These are phyloP conservation scores for Cirrhinus mrigala DNA, from an alignment of 2,797 vertebrate genomes.

Conservation along the genomic window DNA sequence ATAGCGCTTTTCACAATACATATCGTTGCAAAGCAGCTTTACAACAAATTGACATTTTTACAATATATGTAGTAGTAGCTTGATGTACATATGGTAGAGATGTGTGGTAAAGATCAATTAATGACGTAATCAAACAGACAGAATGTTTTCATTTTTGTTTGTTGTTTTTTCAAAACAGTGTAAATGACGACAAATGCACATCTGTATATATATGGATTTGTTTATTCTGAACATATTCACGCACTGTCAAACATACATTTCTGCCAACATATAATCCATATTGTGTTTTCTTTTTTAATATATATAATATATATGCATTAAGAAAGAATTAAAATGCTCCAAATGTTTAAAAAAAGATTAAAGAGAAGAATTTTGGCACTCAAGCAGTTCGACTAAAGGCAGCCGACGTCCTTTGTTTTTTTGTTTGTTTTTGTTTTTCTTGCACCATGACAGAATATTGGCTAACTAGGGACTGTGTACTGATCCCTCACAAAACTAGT, in stretches of 20 bases:
- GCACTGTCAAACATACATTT: constrained; percentile 49
- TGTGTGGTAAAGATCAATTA: too few relatives aligned
- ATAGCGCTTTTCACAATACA: too few relatives aligned
- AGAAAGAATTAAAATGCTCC: constrained; percentile 39
- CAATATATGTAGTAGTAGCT: too few relatives aligned
- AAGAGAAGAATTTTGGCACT: constrained; percentile 57
- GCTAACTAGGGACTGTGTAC: neutral
- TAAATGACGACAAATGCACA: neutral
- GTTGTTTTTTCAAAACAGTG: too few relatives aligned
- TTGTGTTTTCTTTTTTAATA: constrained; percentile 23
- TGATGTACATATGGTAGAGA: too few relatives aligned
- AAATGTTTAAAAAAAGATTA: constrained; percentile 47
- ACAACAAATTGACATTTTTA: too few relatives aligned
- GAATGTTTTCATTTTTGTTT: too few relatives aligned
- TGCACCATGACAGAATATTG: constrained; percentile 7
- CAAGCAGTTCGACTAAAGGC: constrained; percentile 38
- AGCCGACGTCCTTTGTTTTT: constrained; percentile 17
- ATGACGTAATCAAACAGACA: too few relatives aligned
- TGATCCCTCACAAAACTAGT: constrained; percentile 14
- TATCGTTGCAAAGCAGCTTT: too few relatives aligned
- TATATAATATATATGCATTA: constrained; percentile 30
- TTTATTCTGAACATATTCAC: constrained; percentile 51
- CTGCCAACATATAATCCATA: constrained; percentile 46
- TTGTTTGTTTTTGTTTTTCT: neutral
- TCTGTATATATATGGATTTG: constrained; percentile 48